Percentiles rank a stretch among this genome's conserved stretches.
Conservation (phyloP, 2,888 invertebrate genomes). For the Drosophila merina region DNA sequence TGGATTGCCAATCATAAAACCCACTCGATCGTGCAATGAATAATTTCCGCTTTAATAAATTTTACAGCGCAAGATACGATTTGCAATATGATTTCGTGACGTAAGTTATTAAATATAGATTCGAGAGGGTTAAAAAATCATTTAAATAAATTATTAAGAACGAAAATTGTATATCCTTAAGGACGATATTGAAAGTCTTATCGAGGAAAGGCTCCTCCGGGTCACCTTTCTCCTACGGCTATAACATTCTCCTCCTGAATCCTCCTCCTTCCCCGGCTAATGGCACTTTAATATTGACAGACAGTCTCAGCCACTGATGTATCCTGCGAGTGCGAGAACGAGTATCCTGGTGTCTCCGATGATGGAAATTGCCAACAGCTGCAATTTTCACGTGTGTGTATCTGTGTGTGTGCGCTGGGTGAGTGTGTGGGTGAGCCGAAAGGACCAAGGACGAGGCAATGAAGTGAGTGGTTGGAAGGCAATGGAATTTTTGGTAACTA, state of each 20-base stretch:
- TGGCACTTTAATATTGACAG: slow-evolving; percentile 60
- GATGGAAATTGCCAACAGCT: slow-evolving; percentile 71
- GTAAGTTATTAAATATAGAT: not conserved
- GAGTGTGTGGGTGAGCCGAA: slow-evolving; percentile 13
- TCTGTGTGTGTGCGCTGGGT: slow-evolving; percentile 9
- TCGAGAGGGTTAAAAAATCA: not conserved
- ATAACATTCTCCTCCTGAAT: not conserved
- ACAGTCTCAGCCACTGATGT: slow-evolving; percentile 18
- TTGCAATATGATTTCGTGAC: slow-evolving; percentile 58
- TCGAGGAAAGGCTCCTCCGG: not conserved
- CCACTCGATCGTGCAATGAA: slow-evolving; percentile 80
- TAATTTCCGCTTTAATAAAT: slow-evolving; percentile 80
- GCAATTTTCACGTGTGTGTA: slow-evolving; percentile 48
- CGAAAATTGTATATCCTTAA: not conserved
- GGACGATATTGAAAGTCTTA: not conserved
- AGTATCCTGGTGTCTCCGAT: slow-evolving; percentile 1
- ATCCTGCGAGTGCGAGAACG: slow-evolving; percentile 3
- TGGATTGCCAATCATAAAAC: slow-evolving; percentile 65
- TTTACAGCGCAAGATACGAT: slow-evolving; percentile 74
- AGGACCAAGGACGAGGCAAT: slow-evolving; percentile 8
- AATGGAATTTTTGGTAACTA: slow-evolving; percentile 49
- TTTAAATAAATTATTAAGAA: not conserved
- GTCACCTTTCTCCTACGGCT: not conserved
- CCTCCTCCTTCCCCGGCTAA: slow-evolving; percentile 28
- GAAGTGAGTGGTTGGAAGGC: slow-evolving; percentile 14